Evolutionary conservation across 1,140 invertebrate species (phyloP).

Genomic region (Penaeus chinensis): DNA sequence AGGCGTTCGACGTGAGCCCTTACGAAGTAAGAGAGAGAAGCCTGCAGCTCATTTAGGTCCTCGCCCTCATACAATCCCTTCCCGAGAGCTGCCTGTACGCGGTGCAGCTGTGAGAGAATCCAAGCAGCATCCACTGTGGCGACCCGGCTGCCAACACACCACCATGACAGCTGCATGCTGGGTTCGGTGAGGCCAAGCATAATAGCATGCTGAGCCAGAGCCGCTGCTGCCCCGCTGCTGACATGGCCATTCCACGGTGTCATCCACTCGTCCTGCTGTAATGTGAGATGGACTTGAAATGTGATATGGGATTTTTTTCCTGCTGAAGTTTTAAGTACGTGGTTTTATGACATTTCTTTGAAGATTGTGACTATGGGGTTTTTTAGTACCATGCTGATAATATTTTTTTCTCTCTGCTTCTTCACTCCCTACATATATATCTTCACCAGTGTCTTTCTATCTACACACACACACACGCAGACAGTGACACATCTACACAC

Average conservation of each 20-base stretch:
- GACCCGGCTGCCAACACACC: constrained; percentile 34
- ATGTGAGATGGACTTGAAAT: not conserved
- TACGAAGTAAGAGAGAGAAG: constrained; percentile 34
- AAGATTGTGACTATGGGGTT: not conserved
- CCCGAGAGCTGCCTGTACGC: constrained; percentile 29
- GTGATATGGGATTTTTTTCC: not conserved
- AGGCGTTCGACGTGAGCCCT: constrained; percentile 28
- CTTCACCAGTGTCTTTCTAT: too few relatives aligned
- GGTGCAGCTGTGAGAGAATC: constrained; percentile 38
- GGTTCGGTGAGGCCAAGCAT: constrained; percentile 39
- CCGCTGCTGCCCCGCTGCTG: constrained; percentile 16
- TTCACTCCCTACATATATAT: too few relatives aligned
- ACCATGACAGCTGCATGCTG: constrained; percentile 36
- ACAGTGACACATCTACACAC: too few relatives aligned
- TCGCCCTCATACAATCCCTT: constrained; percentile 35
- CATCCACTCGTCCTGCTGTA: constrained; percentile 27
- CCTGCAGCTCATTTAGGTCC: constrained; percentile 31
- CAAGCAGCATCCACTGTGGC: constrained; percentile 35
- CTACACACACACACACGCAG: too few relatives aligned
- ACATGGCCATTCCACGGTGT: constrained; percentile 39
- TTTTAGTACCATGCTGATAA: too few relatives aligned
- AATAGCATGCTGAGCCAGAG: constrained; percentile 43
- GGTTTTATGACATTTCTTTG: not conserved
- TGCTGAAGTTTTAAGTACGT: too few relatives aligned
- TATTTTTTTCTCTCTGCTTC: too few relatives aligned